phyloP scores from a whole-genome alignment of 53 echinoderm and acorn worm species.

The Apostichopus leukothele region DNA sequence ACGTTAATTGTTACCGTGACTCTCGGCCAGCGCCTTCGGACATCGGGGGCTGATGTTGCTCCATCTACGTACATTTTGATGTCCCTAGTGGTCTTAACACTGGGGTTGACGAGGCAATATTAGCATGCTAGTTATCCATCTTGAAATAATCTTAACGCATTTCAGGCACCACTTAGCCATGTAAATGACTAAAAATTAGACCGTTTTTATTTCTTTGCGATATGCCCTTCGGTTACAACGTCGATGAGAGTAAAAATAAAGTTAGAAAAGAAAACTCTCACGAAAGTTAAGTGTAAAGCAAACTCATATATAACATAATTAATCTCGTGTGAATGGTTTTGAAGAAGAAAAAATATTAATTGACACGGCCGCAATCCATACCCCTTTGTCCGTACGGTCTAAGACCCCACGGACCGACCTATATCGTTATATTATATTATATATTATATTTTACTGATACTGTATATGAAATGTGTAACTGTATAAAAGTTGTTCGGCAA shows the following conservation, averaged over 20 bases:
- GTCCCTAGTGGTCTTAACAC: conserved; percentile 32
- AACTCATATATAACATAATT: not conserved
- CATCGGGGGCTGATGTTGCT: conserved; percentile 14
- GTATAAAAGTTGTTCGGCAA: too few species aligned
- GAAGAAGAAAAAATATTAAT: not conserved
- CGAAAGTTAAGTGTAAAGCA: not conserved
- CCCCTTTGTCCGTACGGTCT: conserved; percentile 30
- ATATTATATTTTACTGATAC: too few species aligned
- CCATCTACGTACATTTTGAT: conserved; percentile 20
- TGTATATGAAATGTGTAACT: too few species aligned
- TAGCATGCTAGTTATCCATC: conserved; percentile 25
- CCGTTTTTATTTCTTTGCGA: not conserved
- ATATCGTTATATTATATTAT: not conserved
- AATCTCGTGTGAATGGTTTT: conserved; percentile 15
- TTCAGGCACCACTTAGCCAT: conserved; percentile 34
- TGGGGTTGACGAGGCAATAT: not conserved
- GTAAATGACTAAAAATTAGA: not conserved
- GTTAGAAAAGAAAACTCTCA: not conserved
- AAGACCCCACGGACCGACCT: conserved; percentile 26
- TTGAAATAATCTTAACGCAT: conserved; percentile 40
- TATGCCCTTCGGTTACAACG: conserved; percentile 38
- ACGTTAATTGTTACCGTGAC: conserved; percentile 17
- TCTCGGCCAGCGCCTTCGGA: conserved; percentile 36
- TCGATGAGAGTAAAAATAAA: not conserved
- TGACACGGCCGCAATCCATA: not conserved